phyloP scores from a whole-genome alignment of 2,888 invertebrate species.

The Dryobotodes eremita region DNA sequence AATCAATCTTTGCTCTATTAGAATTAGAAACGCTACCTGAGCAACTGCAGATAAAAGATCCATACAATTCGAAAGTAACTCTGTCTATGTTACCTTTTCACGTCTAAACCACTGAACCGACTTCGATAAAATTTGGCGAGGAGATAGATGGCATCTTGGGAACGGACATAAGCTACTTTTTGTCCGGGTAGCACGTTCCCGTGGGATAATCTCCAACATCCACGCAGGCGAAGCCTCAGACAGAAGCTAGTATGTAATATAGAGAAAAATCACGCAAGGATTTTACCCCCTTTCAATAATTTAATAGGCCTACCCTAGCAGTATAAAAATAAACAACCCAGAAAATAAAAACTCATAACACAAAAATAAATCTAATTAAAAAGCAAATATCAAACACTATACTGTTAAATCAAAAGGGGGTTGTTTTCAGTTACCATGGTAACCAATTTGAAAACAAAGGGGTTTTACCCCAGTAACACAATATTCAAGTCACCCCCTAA shows the following conservation, averaged over 20 bases:
- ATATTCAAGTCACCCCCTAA: conserved; percentile 54
- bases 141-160: no score
- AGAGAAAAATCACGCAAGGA: conserved; percentile 14
- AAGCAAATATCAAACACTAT: conserved; percentile 37
- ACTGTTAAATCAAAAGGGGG: conserved; percentile 58
- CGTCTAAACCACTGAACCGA: no score
- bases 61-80: no score
- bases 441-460: conserved; percentile 74
- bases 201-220: no score
- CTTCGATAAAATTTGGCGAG: no score
- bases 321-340: neutral
- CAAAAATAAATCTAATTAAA: conserved; percentile 54
- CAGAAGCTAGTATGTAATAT: neutral
- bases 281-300: neutral
- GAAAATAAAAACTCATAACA: conserved; percentile 22
- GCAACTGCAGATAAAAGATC: neutral
- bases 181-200: no score
- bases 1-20: neutral
- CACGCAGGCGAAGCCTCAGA: no score
- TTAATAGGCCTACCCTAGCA: conserved; percentile 1
- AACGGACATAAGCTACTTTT: no score
- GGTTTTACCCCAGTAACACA: conserved; percentile 68
- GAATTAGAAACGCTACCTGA: conserved; percentile 3
- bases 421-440: conserved; percentile 63
- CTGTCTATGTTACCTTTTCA: no score